Evolutionary conservation across 1,140 invertebrate species (phyloP).

Genomic region (Pectinophora gossypiella): DNA sequence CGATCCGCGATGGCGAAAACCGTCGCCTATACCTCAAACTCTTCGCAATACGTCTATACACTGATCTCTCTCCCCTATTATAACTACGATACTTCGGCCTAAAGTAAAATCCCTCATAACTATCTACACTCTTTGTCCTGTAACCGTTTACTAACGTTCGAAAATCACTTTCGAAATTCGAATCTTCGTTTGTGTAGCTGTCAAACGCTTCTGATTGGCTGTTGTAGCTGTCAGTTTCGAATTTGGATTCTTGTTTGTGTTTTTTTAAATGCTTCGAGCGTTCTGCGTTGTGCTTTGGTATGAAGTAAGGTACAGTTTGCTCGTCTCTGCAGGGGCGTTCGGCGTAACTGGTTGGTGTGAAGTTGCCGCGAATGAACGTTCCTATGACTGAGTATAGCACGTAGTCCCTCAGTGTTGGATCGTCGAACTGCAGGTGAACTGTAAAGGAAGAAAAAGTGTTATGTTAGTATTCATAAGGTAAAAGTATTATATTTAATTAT

Average conservation of each 20-base stretch:
- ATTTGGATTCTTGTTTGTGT: slow-evolving; percentile 13
- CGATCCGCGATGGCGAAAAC: slow-evolving; percentile 46
- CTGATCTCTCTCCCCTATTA: slow-evolving; percentile 36
- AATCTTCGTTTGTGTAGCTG: slow-evolving; percentile 15
- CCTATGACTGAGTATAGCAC: slow-evolving; percentile 51
- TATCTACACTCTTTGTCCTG: slow-evolving; percentile 36
- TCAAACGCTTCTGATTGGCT: not conserved
- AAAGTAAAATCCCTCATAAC: slow-evolving; percentile 50
- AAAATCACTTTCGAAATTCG: slow-evolving; percentile 11
- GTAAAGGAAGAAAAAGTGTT: slow-evolving; percentile 32
- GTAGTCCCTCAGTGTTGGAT: slow-evolving; percentile 47
- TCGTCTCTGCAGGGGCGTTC: slow-evolving; percentile 51
- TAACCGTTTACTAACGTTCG: slow-evolving; percentile 16
- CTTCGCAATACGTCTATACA: slow-evolving; percentile 27
- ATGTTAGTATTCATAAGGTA: not conserved
- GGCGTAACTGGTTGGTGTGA: slow-evolving; percentile 50
- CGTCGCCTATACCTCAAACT: slow-evolving; percentile 31
- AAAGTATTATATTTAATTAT: no score
- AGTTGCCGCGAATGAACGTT: slow-evolving; percentile 51
- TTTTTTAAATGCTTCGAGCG: slow-evolving; percentile 41
- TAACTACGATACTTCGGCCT: slow-evolving; percentile 39
- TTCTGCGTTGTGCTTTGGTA: slow-evolving; percentile 42
- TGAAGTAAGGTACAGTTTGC: slow-evolving; percentile 48
- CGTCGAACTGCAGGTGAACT: slow-evolving; percentile 56
- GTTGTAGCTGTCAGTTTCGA: not conserved